These are phyloP conservation scores for Scaptomyza pallida DNA, from an alignment of 1,140 invertebrate species.

Conservation along the genomic window DNA sequence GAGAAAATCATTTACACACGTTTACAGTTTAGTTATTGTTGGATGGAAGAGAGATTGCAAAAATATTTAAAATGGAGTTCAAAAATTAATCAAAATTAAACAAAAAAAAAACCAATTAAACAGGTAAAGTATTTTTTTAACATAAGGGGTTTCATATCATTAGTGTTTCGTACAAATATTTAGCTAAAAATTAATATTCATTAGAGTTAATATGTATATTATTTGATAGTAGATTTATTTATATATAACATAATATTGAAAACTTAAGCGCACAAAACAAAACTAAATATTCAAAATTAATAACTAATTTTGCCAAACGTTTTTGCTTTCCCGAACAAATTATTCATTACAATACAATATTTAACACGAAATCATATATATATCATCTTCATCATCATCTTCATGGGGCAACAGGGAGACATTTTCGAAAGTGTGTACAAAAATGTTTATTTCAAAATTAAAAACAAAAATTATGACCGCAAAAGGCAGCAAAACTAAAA, in stretches of 20 bases:
- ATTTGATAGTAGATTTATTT: constrained; percentile 40
- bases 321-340: constrained; percentile 82
- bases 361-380: constrained; percentile 80
- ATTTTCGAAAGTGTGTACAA: constrained; percentile 21
- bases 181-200: constrained; percentile 80
- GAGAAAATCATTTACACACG: constrained; percentile 55
- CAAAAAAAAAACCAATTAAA: constrained; percentile 68
- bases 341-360: constrained; percentile 83
- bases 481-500: constrained; percentile 52
- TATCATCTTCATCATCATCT: too few relatives aligned
- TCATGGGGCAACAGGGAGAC: not conserved
- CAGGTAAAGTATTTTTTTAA: constrained; percentile 71
- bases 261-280: constrained; percentile 80
- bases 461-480: constrained; percentile 36
- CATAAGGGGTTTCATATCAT: constrained; percentile 53
- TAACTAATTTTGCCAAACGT: constrained; percentile 82
- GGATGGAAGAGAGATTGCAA: too few relatives aligned
- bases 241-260: constrained; percentile 72
- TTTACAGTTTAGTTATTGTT: constrained; percentile 65
- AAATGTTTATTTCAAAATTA: too few relatives aligned
- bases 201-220: too few relatives aligned
- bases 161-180: constrained; percentile 74
- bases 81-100: constrained; percentile 16
- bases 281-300: constrained; percentile 80
- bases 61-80: constrained; percentile 41